Evolutionary conservation across 2,888 invertebrate species (phyloP).

Genomic region (Dastarcus helophoroides): DNA sequence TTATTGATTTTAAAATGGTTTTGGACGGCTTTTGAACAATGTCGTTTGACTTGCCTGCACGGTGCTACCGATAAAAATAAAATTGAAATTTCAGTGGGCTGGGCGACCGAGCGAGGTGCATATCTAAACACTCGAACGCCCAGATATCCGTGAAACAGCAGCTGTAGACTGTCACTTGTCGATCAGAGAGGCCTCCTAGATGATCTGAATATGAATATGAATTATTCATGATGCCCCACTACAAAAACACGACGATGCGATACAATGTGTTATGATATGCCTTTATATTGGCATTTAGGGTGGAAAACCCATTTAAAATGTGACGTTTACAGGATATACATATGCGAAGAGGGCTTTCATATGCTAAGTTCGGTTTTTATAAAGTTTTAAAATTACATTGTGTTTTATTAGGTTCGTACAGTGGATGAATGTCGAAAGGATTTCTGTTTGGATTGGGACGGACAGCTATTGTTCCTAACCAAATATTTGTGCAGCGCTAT

Average conservation of each 20-base stretch:
- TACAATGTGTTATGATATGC: conserved; percentile 34
- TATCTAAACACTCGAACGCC: conserved; percentile 33
- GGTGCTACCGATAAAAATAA: no score
- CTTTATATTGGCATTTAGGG: conserved; percentile 36
- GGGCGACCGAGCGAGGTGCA: conserved; percentile 21
- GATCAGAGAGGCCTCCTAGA: conserved; percentile 31
- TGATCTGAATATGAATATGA: conserved; percentile 33
- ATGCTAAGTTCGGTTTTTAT: conserved; percentile 33
- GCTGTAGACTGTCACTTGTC: conserved; percentile 39
- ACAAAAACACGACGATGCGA: conserved; percentile 32
- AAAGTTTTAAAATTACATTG: conserved; percentile 29
- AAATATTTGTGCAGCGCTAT: no score
- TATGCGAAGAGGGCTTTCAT: conserved; percentile 29
- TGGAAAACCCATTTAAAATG: conserved; percentile 36
- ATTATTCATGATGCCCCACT: conserved; percentile 33
- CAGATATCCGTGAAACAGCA: conserved; percentile 35
- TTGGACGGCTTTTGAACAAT: no score
- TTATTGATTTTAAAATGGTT: no score
- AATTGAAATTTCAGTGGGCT: no score
- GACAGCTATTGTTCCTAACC: no score
- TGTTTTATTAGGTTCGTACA: conserved; percentile 23
- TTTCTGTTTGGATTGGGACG: no score
- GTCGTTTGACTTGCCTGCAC: no score
- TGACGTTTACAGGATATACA: conserved; percentile 37
- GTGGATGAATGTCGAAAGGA: no score